A percentile compares a stretch with the other conserved stretches of the same genome.
Conservation (phyloP, 2,113 vertebrate species). For the Strix uralensis region DNA sequence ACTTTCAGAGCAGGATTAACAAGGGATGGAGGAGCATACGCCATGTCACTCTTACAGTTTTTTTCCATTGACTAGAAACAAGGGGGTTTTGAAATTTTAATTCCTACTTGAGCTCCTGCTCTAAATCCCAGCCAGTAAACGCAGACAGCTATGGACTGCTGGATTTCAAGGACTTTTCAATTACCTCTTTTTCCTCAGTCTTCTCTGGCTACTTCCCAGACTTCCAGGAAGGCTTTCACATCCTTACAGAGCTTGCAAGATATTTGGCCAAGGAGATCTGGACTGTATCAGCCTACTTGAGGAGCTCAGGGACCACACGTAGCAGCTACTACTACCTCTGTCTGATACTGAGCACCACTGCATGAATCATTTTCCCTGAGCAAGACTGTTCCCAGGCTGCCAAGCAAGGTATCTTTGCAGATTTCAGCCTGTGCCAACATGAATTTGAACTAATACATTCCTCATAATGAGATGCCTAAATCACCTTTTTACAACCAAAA, state of each 20-base stretch:
- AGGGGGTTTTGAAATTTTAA: background rate
- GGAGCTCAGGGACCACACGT: background rate
- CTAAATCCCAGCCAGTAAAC: background rate
- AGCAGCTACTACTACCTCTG: background rate
- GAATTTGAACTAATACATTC: background rate
- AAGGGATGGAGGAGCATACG: background rate
- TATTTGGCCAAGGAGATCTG: background rate
- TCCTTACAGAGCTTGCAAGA: background rate
- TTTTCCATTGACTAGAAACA: background rate
- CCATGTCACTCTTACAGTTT: background rate
- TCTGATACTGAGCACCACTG: background rate
- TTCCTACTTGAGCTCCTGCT: background rate
- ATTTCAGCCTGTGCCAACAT: background rate
- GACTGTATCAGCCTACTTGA: background rate
- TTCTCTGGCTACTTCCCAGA: background rate
- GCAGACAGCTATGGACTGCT: background rate
- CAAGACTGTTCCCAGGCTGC: constrained; percentile 4
- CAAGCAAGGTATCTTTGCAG: background rate
- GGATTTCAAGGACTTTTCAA: background rate
- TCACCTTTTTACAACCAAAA: background rate
- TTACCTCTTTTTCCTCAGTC: background rate
- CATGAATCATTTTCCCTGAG: background rate
- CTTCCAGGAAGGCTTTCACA: background rate
- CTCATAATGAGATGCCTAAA: background rate
- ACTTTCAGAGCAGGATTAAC: background rate